A percentile compares a stretch with the other conserved stretches of the same genome.
Evolutionary conservation across 2,797 vertebrate genomes (phyloP).

Genomic region (Hapalemur alaotrensis): DNA sequence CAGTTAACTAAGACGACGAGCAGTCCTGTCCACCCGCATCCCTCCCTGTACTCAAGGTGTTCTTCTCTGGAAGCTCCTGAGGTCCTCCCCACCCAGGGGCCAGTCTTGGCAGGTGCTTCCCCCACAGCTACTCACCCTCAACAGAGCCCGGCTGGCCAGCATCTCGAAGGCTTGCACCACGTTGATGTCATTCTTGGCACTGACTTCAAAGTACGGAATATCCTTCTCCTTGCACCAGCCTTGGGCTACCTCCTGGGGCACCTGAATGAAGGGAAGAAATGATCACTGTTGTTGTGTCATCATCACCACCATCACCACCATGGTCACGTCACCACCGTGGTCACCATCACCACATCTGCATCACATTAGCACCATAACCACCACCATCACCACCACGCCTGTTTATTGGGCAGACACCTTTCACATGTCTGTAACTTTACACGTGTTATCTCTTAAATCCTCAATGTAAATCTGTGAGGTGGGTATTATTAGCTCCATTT

Average conservation of each 20-base stretch:
- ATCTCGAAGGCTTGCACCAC: slow-evolving; percentile 87
- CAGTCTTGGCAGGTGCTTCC: too few species aligned
- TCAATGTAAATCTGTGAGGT: background rate
- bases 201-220: slow-evolving; percentile 88
- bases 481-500: background rate
- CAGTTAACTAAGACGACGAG: fast-evolving
- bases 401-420: background rate
- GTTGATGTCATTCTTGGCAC: slow-evolving; percentile 87
- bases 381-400: background rate
- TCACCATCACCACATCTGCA: too few species aligned
- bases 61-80: background rate
- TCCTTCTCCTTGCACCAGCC: slow-evolving; percentile 87
- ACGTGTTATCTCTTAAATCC: background rate
- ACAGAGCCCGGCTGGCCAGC: slow-evolving; percentile 82
- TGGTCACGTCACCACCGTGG: too few species aligned
- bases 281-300: background rate
- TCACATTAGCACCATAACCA: background rate
- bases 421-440: background rate
- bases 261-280: slow-evolving; percentile 69
- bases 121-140: slow-evolving; percentile 79
- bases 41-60: fast-evolving
- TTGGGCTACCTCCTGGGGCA: slow-evolving; percentile 79
- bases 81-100: background rate
- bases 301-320: fast-evolving
- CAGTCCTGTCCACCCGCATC: fast-evolving